phyloP scores from a whole-genome alignment of 2,113 vertebrate genomes.

The Limnothrissa miodon region DNA sequence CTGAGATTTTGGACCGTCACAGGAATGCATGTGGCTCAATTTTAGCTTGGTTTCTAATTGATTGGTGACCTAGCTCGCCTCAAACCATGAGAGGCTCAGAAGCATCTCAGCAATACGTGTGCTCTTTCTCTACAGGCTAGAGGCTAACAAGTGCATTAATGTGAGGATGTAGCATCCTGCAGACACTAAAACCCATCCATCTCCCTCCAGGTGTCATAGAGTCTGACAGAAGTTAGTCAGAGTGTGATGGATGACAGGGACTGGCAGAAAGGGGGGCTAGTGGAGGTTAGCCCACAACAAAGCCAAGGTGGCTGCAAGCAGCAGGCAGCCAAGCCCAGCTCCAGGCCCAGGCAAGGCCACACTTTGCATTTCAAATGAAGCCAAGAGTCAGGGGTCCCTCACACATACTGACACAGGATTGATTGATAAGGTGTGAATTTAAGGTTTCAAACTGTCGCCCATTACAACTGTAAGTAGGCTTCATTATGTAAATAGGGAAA shows the following conservation, averaged over 20 bases:
- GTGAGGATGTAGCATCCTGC: slow-evolving; percentile 56
- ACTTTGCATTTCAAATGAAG: slow-evolving; percentile 70
- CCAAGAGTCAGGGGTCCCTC: slow-evolving; percentile 49
- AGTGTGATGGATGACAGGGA: slow-evolving; percentile 71
- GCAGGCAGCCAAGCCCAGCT: slow-evolving; percentile 27
- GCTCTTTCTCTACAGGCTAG: slow-evolving; percentile 38
- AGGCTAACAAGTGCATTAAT: slow-evolving; percentile 61
- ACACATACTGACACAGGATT: slow-evolving; percentile 51
- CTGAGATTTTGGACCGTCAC: slow-evolving; percentile 35
- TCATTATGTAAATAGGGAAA: slow-evolving; percentile 68
- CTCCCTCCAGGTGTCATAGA: slow-evolving; percentile 63
- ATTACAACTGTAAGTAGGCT: slow-evolving; percentile 59
- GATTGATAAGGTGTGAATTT: slow-evolving; percentile 69
- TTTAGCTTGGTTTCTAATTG: slow-evolving; percentile 61
- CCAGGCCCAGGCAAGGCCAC: slow-evolving; percentile 41
- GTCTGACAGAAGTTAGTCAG: slow-evolving; percentile 70
- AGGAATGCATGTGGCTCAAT: slow-evolving; percentile 66
- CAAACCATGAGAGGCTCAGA: background rate
- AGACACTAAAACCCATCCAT: slow-evolving; percentile 62
- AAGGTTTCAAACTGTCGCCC: slow-evolving; percentile 55
- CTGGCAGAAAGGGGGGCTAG: slow-evolving; percentile 41
- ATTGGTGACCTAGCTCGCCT: slow-evolving; percentile 36
- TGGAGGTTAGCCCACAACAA: slow-evolving; percentile 45
- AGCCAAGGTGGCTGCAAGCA: slow-evolving; percentile 50
- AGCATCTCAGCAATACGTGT: slow-evolving; percentile 34